Percentiles rank a stretch among this genome's conserved stretches.
phyloP scores from a whole-genome alignment of 2,797 vertebrate species.

The Pterois miles region DNA sequence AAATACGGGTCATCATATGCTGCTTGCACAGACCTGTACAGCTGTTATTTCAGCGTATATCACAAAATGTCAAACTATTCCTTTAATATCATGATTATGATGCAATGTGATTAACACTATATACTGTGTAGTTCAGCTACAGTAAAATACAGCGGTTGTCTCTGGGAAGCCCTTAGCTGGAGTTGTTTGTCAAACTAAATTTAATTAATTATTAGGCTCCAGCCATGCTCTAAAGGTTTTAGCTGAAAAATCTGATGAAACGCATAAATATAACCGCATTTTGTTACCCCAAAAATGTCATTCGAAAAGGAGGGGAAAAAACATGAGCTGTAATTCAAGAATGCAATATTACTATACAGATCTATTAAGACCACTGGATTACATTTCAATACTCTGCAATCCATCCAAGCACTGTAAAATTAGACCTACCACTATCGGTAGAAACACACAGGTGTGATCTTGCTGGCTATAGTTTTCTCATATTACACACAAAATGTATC shows the following conservation, averaged over 20 bases:
- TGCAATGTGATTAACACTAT: background rate
- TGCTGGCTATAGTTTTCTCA: conserved; percentile 19
- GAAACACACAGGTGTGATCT: conserved; percentile 1
- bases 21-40: background rate
- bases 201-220: background rate
- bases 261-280: background rate
- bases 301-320: background rate
- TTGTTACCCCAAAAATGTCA: background rate
- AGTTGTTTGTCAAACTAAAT: background rate
- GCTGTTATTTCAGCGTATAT: background rate
- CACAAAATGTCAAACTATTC: background rate
- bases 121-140: background rate
- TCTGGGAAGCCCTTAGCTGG: conserved; percentile 8
- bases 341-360: conserved; percentile 16
- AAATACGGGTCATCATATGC: fast-evolving
- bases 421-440: background rate
- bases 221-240: background rate
- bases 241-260: background rate
- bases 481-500: conserved; percentile 15
- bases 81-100: background rate
- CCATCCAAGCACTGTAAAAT: background rate
- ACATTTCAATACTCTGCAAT: conserved; percentile 11
- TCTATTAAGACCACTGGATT: conserved; percentile 25
- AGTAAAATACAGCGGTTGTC: conserved; percentile 1
- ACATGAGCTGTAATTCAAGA: background rate